phyloP scores from a whole-genome alignment of 2,113 vertebrate genomes.

The Ammospiza nelsoni region DNA sequence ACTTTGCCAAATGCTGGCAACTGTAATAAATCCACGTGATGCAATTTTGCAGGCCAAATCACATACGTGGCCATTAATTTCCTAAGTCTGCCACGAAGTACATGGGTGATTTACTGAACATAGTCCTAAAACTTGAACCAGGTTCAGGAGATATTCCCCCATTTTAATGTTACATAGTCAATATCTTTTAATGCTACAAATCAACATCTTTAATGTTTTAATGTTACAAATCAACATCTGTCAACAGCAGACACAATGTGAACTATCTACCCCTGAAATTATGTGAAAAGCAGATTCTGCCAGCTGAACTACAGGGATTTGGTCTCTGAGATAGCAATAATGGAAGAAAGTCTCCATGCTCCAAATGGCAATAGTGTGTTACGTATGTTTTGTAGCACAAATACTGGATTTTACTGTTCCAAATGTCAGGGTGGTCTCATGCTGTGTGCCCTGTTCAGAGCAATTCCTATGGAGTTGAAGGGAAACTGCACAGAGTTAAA shows the following conservation, averaged over 20 bases:
- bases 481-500: neutral
- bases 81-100: neutral
- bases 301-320: neutral
- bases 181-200: too few relatives aligned
- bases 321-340: neutral
- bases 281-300: neutral
- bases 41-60: neutral
- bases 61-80: rapidly evolving
- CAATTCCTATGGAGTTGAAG: neutral
- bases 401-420: neutral
- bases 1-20: neutral
- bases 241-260: neutral
- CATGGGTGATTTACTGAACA: neutral
- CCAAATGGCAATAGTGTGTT: neutral
- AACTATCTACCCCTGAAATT: neutral
- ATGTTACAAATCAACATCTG: neutral
- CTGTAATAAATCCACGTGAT: neutral
- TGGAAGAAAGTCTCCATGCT: neutral
- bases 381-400: neutral
- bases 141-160: neutral
- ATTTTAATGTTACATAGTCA: neutral
- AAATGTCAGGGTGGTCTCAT: neutral
- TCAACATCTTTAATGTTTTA: neutral
- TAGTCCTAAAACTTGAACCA: neutral
- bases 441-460: neutral